Evolutionary conservation across 2,113 vertebrate genomes (phyloP).

Genomic region (Caranx melampygus): DNA sequence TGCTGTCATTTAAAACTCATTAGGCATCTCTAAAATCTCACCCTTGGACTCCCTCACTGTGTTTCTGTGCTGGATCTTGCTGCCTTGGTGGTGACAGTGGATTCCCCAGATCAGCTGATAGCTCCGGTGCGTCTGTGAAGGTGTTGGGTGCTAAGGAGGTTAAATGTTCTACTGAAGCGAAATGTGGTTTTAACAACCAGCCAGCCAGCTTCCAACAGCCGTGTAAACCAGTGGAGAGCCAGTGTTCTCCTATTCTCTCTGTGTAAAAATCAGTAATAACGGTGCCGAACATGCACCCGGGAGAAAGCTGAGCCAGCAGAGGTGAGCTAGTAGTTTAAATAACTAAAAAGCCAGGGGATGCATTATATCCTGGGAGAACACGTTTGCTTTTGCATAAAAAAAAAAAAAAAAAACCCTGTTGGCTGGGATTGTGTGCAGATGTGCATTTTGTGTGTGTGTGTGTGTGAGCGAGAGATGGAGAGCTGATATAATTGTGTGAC

Average conservation of each 20-base stretch:
- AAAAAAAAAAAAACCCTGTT: conserved; percentile 23
- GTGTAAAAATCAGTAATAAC: conserved; percentile 73
- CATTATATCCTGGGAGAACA: conserved; percentile 71
- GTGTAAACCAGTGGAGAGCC: conserved; percentile 55
- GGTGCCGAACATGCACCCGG: conserved; percentile 60
- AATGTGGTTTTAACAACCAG: conserved; percentile 64
- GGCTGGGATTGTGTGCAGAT: conserved; percentile 57
- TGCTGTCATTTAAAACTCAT: background rate
- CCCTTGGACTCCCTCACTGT: background rate
- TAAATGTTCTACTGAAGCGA: conserved; percentile 60
- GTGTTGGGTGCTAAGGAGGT: conserved; percentile 36
- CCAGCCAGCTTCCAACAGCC: conserved; percentile 53
- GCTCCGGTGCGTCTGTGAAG: conserved; percentile 21
- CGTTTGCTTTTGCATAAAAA: conserved; percentile 68
- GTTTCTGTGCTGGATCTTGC: background rate
- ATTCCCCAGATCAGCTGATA: conserved; percentile 38
- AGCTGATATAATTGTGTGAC: conserved; percentile 85
- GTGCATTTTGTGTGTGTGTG: conserved; percentile 32
- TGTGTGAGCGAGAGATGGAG: conserved; percentile 61
- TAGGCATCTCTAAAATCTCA: background rate
- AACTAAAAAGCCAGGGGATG: conserved; percentile 71
- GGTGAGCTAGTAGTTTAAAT: conserved; percentile 75
- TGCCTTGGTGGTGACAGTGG: conserved; percentile 13
- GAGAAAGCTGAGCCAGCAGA: conserved; percentile 73
- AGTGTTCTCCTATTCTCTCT: conserved; percentile 53